Base-by-base conservation (phyloP, 2,113 vertebrate genomes). In the Machaerirhynchus nigripectus region DNA sequence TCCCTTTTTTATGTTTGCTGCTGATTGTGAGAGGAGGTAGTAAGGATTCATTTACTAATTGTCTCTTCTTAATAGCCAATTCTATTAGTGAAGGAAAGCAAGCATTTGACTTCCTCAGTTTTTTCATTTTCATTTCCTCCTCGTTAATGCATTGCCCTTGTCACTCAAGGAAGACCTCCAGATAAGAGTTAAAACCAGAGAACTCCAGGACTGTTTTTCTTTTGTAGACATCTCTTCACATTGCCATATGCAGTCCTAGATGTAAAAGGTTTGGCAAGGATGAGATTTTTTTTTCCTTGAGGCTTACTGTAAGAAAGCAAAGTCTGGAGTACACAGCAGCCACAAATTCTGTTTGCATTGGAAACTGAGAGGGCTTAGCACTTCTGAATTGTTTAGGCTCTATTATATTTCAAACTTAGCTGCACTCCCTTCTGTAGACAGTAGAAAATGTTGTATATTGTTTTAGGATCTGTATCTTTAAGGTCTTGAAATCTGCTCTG, bases 11-110 rank as follows among this genome's bases (percentile, higher is more conserved):
- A 80, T 69, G n/a, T 94, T 95, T 93, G 55, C 60, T 89, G 76
- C 80, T 97, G 95, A 95, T 93, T 96, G 79, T 94, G 90, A 87
- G 95, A 93, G 88, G 56, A 93, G 71, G 49, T 80, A 74, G 82
- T 84, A 80, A 94, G 76, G 31, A 86, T 84, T 94, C 20, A 96
- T 93, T 96, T 92, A 94, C 15, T 96, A 96, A 96, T 95, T 91
- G 75, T 86, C 87, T 93, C 57, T 89, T 93, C 95, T 90, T 96
- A 93, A 93, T 74, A 93, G 13, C 60, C 85, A 92, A 40, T 75
- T 42, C 35, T 88, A 81, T 90, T 86, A 95, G 10, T 35, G 28
- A 86, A 87, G 35, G 42, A 92, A 97, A 96, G 83, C 47, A 96
- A 96, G 55, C 42, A 90, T 74, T 91, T 83, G 24, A 65, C 52